phyloP scores from a whole-genome alignment of 2,888 invertebrate genomes.

The Troides helena region DNA sequence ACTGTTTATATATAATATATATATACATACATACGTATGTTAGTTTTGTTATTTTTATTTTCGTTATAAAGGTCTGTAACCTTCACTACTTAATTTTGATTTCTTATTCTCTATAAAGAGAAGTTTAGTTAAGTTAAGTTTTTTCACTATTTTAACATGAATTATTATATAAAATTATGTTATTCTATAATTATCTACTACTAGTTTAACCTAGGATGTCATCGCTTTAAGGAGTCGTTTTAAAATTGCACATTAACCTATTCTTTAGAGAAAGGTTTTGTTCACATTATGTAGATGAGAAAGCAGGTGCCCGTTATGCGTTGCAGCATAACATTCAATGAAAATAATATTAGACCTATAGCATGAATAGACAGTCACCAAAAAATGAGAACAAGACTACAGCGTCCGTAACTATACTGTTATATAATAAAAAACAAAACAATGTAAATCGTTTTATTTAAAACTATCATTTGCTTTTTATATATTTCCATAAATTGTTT shows the following conservation, averaged over 20 bases:
- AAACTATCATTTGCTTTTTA: background rate
- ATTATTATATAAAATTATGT: too few relatives aligned
- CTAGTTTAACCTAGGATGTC: background rate
- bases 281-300: constrained; percentile 78
- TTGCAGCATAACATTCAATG: constrained; percentile 56
- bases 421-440: background rate
- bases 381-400: background rate
- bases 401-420: background rate
- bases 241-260: constrained; percentile 18
- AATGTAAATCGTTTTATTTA: background rate
- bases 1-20: background rate
- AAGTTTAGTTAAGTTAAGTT: too few relatives aligned
- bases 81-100: background rate
- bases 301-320: constrained; percentile 75
- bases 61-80: background rate
- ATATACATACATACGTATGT: background rate
- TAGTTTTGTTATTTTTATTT: background rate
- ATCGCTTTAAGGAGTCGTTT: background rate
- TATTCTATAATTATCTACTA: background rate
- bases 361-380: background rate
- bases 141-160: too few relatives aligned
- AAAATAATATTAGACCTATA: constrained; percentile 66
- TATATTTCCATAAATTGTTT: constrained; percentile 2
- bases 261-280: constrained; percentile 52
- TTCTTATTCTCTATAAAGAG: too few relatives aligned